Conservation (phyloP, 1,140 invertebrate genomes). For the Saxidomus purpurata region DNA sequence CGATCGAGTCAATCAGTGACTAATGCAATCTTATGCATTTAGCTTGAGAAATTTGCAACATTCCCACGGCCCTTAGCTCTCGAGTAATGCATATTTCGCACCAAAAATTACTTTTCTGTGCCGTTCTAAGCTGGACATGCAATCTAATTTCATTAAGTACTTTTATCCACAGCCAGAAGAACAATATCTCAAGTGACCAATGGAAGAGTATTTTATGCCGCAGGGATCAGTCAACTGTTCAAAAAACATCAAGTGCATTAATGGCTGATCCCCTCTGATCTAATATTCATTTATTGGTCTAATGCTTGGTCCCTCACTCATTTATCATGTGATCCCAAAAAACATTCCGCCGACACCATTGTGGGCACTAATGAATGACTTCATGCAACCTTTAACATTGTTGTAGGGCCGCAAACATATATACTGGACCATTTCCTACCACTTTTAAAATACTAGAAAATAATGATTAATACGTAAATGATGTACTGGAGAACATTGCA, state of each 20-base stretch:
- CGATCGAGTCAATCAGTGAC: background rate
- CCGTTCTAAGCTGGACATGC: constrained; percentile 38
- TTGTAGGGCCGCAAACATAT: background rate
- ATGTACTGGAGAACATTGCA: too few species aligned
- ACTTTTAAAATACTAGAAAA: too few species aligned
- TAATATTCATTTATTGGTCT: constrained; percentile 46
- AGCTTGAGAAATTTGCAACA: background rate
- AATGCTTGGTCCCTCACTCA: constrained; percentile 39
- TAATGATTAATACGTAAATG: too few species aligned
- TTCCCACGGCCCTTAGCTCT: constrained; percentile 1
- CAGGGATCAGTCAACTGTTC: constrained; percentile 36
- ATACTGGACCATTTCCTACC: too few species aligned
- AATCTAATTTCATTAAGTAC: constrained; percentile 54
- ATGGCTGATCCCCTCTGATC: constrained; percentile 58
- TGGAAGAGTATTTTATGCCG: constrained; percentile 4
- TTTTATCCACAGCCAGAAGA: constrained; percentile 16
- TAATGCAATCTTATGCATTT: constrained; percentile 44
- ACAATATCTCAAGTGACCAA: constrained; percentile 52
- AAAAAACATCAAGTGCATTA: constrained; percentile 60
- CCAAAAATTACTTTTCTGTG: constrained; percentile 26
- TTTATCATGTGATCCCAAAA: constrained; percentile 38
- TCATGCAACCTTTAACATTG: constrained; percentile 28
- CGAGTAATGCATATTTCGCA: constrained; percentile 33
- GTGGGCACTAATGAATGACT: constrained; percentile 41
- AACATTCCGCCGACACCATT: constrained; percentile 5